Conservation (phyloP, 2,797 vertebrate species). For the Choloepus didactylus region DNA sequence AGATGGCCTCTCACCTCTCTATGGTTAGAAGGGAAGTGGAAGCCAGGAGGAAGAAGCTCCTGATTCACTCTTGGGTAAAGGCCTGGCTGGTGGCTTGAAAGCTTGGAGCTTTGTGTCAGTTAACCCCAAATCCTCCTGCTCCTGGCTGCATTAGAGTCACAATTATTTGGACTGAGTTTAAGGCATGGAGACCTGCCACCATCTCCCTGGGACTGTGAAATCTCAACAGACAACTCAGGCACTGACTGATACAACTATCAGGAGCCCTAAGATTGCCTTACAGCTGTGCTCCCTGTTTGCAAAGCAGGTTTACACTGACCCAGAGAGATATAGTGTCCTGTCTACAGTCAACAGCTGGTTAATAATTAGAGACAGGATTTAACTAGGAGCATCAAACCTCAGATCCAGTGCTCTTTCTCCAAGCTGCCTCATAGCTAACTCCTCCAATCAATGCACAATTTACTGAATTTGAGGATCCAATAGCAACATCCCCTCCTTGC, state of each 20-base stretch:
- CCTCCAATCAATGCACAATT: neutral
- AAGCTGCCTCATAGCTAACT: neutral
- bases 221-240: conserved; percentile 38
- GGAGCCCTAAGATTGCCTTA: conserved; percentile 38
- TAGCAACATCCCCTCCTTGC: neutral
- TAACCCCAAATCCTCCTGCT: neutral
- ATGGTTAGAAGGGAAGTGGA: neutral
- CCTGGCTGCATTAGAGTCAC: neutral
- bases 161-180: conserved; percentile 33
- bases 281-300: conserved; percentile 26
- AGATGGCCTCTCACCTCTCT: neutral
- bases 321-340: conserved; percentile 48
- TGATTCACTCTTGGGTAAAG: neutral
- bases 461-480: neutral
- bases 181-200: neutral
- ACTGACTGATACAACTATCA: neutral
- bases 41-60: neutral
- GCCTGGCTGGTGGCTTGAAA: neutral
- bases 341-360: neutral
- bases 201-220: conserved; percentile 47
- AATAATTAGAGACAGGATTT: conserved; percentile 55
- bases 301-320: conserved; percentile 12
- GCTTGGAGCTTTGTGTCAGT: neutral
- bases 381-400: neutral
- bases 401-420: conserved; percentile 34